Evolutionary conservation across 1,140 invertebrate species (phyloP).

Genomic region (Lepidotrigona ventralis): DNA sequence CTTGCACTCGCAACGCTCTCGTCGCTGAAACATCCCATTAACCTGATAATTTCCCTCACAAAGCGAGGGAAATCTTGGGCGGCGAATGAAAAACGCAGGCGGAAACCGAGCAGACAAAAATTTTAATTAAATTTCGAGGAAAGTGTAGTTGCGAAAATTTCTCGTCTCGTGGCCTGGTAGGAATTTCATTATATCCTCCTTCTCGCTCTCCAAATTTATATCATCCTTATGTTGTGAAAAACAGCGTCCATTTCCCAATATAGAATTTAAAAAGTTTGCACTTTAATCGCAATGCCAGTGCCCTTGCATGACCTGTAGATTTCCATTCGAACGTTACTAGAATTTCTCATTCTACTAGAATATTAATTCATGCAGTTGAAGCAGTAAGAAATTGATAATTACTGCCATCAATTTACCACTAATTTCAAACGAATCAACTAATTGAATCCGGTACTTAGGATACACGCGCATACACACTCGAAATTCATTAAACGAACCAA

Average conservation of each 20-base stretch:
- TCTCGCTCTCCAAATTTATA: constrained; percentile 30
- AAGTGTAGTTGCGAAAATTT: constrained; percentile 40
- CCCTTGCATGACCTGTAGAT: neutral
- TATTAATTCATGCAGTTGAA: too few relatives aligned
- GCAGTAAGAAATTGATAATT: too few relatives aligned
- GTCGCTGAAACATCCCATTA: neutral
- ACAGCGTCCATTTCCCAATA: neutral
- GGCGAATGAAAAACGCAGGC: constrained; percentile 10
- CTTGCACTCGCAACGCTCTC: neutral
- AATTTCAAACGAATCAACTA: too few relatives aligned
- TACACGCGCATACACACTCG: neutral
- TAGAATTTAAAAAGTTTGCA: neutral
- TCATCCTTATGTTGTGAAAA: constrained; percentile 19
- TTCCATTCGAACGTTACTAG: neutral
- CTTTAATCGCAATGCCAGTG: neutral
- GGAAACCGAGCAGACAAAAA: constrained; percentile 24
- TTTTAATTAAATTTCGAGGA: constrained; percentile 45
- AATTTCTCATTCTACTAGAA: neutral
- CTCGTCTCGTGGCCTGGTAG: constrained; percentile 18
- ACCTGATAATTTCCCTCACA: neutral
- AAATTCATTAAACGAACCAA: neutral
- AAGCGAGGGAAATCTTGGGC: neutral
- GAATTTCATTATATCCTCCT: constrained; percentile 36
- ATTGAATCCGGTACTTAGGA: too few relatives aligned
- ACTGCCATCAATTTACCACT: too few relatives aligned